Evolutionary conservation across 2,888 invertebrate genomes (phyloP), one percentile per base, ranked within the genome.

Genomic region (Epirrita christyi): DNA sequence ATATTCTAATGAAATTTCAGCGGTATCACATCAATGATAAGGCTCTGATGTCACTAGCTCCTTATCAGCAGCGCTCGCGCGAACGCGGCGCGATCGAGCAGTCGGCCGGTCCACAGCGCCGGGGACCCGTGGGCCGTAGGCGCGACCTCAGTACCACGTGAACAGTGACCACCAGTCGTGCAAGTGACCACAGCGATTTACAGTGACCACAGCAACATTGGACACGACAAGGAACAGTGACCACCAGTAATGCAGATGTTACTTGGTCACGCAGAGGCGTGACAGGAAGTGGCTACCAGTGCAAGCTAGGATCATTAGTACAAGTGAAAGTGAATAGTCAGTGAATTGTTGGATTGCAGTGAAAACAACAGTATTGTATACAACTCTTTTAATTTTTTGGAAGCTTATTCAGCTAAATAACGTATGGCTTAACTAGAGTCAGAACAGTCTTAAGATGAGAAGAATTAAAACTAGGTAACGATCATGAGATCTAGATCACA

Each of bases 401-500:
- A 83, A 81, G 73, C 84, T 85, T 84, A 75, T 68, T 76, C 73
- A 63, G 68, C 76, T 76, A 72, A 21, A 72, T 85, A 86, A 82
- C 80, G 85, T 73, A 71, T 78, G 63, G 73, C 83, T 86, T 87
- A 80, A 55, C 79, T 86, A 88, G 70, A 69, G 88, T 83, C 71
- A 77, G 81, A 84, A 91, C 91, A 92, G 92, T 91, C 92, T 92
- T 89, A 80, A 80, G 78, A 83, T 85, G 88, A 88, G 85, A 88
- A 84, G 63, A 75, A 74, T 78, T 87, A 88, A 58, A 85, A 75
- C 81, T 89, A 90, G 83, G 78, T 85, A 86, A 86, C 82, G 89
- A 88, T 88, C 87, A 72, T 85, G 91, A 91, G 91, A 91, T 91
- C 90, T 81, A 77, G 72, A 89, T 89, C 88, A 89, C 90, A 89